phyloP scores from a whole-genome alignment of 2,113 vertebrate genomes.

The Pseudopipra pipra region DNA sequence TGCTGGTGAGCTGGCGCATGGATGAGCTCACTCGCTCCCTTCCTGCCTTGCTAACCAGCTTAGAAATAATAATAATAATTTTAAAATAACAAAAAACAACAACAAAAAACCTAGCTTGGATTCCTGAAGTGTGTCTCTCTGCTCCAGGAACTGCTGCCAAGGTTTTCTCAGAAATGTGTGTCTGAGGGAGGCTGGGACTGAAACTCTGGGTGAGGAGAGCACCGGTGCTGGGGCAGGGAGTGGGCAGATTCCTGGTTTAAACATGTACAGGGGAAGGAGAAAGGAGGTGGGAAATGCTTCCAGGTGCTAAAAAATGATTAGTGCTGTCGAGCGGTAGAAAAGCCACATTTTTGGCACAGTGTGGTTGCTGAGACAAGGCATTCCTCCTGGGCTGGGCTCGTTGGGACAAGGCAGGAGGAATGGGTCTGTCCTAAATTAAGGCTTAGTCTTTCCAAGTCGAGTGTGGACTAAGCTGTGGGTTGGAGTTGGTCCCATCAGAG shows the following conservation, averaged over 20 bases:
- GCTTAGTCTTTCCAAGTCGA: background rate
- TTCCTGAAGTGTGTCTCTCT: conserved; percentile 73
- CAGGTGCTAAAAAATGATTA: background rate
- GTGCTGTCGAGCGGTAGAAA: background rate
- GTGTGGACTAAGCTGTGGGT: background rate
- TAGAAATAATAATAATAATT: background rate
- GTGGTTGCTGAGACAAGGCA: background rate
- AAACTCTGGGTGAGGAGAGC: background rate
- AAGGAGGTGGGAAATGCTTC: conserved; percentile 2
- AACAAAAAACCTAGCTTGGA: background rate
- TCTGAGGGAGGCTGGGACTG: conserved; percentile 54
- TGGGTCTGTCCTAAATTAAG: background rate
- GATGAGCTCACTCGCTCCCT: background rate
- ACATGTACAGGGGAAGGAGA: background rate
- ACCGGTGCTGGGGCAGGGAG: background rate
- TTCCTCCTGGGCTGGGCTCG: background rate
- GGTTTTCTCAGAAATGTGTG: conserved; percentile 72
- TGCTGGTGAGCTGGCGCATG: background rate
- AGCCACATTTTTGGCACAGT: background rate
- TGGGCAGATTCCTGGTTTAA: background rate
- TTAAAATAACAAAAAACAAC: background rate
- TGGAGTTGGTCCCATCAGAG: background rate
- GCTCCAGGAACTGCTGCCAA: conserved; percentile 54
- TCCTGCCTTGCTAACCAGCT: background rate
- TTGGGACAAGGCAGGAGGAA: background rate